Conservation (phyloP, 2,113 vertebrate species). For the Pelecanoides urinatrix region DNA sequence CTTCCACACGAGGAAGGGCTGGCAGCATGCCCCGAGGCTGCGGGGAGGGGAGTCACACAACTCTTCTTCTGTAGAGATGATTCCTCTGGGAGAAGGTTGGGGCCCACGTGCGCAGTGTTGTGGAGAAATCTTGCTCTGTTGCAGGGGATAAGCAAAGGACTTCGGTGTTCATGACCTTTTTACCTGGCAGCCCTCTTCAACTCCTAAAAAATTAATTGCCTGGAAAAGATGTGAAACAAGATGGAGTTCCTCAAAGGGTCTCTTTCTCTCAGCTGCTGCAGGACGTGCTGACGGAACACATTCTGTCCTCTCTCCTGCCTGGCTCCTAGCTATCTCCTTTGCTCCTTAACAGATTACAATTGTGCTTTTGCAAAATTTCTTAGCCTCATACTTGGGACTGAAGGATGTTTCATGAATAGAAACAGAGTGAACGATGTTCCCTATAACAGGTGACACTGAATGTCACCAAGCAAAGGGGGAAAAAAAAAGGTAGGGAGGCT, state of each 20-base stretch:
- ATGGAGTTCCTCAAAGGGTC: neutral
- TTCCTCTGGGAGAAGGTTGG: neutral
- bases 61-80: neutral
- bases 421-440: neutral
- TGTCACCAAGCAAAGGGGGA: neutral
- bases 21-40: neutral
- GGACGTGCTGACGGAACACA: neutral
- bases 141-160: neutral
- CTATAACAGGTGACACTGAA: neutral
- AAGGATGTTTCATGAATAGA: neutral
- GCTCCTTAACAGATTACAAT: accelerated
- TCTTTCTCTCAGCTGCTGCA: neutral
- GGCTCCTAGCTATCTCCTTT: neutral
- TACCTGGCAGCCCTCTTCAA: neutral
- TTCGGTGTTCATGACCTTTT: neutral
- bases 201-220: neutral
- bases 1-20: neutral
- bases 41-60: neutral
- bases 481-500: neutral
- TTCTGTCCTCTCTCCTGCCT: neutral
- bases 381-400: neutral
- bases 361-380: neutral
- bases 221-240: neutral
- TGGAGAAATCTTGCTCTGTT: neutral
- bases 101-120: too few species aligned